phyloP scores from a whole-genome alignment of 2,888 invertebrate genomes.

The Lasioglossum figueresi region DNA sequence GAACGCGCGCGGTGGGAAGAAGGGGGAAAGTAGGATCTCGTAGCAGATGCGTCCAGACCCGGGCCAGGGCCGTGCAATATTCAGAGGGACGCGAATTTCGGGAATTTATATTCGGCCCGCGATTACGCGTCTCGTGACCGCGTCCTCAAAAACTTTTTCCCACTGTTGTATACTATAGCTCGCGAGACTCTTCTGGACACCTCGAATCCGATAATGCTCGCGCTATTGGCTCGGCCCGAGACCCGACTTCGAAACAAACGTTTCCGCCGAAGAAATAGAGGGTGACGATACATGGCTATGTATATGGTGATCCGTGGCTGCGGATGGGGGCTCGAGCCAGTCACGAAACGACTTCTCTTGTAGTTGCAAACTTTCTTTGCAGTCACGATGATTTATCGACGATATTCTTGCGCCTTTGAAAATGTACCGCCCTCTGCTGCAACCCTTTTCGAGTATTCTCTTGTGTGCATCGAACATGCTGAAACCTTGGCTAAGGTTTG shows the following conservation, averaged over 20 bases:
- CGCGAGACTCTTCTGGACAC: slow-evolving; percentile 18
- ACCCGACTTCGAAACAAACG: slow-evolving; percentile 39
- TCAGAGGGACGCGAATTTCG: slow-evolving; percentile 29
- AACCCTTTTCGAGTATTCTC: neutral
- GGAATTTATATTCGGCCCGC: slow-evolving; percentile 66
- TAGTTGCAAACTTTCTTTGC: slow-evolving; percentile 7
- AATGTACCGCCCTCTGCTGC: neutral
- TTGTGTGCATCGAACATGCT: no score
- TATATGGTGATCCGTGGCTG: neutral
- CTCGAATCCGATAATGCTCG: slow-evolving; percentile 34
- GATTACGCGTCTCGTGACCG: slow-evolving; percentile 67
- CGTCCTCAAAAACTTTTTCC: slow-evolving; percentile 53
- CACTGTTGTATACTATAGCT: neutral
- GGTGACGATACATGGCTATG: slow-evolving; percentile 23
- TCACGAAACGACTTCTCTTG: slow-evolving; percentile 5
- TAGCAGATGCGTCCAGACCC: slow-evolving; percentile 38
- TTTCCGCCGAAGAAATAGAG: slow-evolving; percentile 20
- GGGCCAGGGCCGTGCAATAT: neutral
- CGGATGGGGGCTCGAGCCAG: neutral
- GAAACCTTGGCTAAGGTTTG: no score
- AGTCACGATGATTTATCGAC: slow-evolving; percentile 1
- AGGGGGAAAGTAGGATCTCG: slow-evolving; percentile 26
- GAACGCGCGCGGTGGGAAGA: neutral
- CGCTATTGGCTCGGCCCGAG: neutral
- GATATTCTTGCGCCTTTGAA: neutral